These are phyloP conservation scores for Moxostoma hubbsi DNA, from an alignment of 2,797 vertebrate genomes.

Conservation along the genomic window DNA sequence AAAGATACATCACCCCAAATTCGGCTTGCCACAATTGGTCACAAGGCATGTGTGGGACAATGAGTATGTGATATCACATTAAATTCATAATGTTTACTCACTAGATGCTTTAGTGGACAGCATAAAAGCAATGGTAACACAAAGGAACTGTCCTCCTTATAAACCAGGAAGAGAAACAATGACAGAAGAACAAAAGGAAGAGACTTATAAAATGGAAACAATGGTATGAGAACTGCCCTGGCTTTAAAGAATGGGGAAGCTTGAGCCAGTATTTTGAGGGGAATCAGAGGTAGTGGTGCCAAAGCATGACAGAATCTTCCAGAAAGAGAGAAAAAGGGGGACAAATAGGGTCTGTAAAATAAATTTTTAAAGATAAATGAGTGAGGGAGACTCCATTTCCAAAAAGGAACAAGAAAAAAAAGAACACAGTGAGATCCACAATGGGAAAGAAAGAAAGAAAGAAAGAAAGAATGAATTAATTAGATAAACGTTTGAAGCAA, in stretches of 20 bases:
- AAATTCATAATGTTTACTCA: conserved; percentile 27
- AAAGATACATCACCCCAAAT: no score
- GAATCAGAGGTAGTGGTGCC: conserved; percentile 15
- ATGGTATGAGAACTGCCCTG: conserved; percentile 33
- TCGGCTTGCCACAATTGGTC: no score
- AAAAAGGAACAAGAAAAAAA: not conserved
- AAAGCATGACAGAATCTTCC: conserved; percentile 35
- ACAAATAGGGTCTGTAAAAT: conserved; percentile 18
- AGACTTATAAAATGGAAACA: conserved; percentile 33
- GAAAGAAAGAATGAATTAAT: not conserved
- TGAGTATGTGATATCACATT: not conserved
- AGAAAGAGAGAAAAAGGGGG: not conserved
- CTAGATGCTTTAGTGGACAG: conserved; percentile 32
- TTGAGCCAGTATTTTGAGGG: conserved; percentile 10
- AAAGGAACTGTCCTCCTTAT: conserved; percentile 39
- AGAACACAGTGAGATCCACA: not conserved
- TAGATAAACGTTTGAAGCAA: conserved; percentile 1
- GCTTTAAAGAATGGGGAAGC: conserved; percentile 17
- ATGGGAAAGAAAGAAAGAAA: not conserved
- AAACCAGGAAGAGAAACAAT: conserved; percentile 29
- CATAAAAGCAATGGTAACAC: conserved; percentile 35
- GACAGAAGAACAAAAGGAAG: conserved; percentile 45
- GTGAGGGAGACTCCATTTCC: not conserved
- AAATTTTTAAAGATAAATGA: conserved; percentile 41
- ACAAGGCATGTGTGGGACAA: not conserved